Conservation (phyloP, 1,140 invertebrate species). For the Thaumetopoea pityocampa region DNA sequence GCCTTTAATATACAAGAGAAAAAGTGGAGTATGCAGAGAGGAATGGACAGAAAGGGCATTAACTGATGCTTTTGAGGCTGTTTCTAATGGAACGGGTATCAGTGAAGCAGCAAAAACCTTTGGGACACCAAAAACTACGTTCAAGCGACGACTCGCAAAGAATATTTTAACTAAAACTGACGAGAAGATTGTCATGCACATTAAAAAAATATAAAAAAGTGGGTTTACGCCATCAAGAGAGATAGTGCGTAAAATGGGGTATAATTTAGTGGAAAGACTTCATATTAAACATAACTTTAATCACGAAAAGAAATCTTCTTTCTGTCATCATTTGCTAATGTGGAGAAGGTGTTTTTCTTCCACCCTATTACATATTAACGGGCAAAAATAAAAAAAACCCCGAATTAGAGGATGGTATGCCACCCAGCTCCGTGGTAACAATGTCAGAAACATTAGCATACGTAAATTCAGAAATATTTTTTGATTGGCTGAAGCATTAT, state of each 20-base stretch:
- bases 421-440: neutral
- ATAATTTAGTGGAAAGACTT: neutral
- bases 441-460: slow-evolving; percentile 6
- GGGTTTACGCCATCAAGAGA: slow-evolving; percentile 1
- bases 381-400: slow-evolving; percentile 7
- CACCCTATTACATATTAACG: slow-evolving; percentile 2
- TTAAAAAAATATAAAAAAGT: neutral
- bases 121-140: too few relatives aligned
- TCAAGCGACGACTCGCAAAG: slow-evolving; percentile 1
- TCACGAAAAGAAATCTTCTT: too few relatives aligned
- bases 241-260: too few relatives aligned
- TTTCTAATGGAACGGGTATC: too few relatives aligned
- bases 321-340: too few relatives aligned
- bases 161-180: too few relatives aligned
- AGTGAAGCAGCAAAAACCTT: too few relatives aligned
- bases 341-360: slow-evolving; percentile 5
- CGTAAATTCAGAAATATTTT: slow-evolving; percentile 2
- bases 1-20: too few relatives aligned
- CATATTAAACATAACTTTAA: neutral
- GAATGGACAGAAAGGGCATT: too few relatives aligned
- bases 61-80: too few relatives aligned
- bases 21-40: too few relatives aligned
- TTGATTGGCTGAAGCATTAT: slow-evolving; percentile 1
- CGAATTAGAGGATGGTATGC: slow-evolving; percentile 2
- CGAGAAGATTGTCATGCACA: too few relatives aligned